Conservation (phyloP, 30 jellyfish, hydroid and myxozoan genomes). For the Cassiopea andromeda region DNA sequence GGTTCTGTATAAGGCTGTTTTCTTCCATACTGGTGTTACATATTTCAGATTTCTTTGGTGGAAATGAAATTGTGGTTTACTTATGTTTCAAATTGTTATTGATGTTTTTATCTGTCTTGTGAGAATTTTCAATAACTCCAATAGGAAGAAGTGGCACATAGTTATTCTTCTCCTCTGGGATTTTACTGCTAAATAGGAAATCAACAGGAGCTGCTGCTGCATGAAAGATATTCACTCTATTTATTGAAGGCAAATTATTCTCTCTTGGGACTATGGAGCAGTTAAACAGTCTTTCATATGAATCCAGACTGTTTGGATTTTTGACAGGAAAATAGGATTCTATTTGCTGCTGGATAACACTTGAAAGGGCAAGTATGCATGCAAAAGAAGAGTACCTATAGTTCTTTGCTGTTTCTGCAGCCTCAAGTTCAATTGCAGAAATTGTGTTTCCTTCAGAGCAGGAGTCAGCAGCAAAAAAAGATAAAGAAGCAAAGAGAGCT, state of each 20-base stretch:
- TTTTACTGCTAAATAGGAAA: neutral
- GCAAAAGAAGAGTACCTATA: neutral
- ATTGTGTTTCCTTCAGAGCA: neutral
- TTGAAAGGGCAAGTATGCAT: conserved; percentile 30
- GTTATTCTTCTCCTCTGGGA: conserved; percentile 12
- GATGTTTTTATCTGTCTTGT: neutral
- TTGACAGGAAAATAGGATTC: conserved; percentile 49
- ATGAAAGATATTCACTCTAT: neutral
- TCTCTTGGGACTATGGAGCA: conserved; percentile 24
- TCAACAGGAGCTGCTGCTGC: neutral
- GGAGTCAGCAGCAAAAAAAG: conserved; percentile 18
- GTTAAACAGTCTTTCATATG: conserved; percentile 21
- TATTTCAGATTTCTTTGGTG: too few species aligned
- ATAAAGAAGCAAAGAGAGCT: neutral
- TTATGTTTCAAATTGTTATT: neutral
- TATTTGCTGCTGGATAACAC: conserved; percentile 33
- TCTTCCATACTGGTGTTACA: too few species aligned
- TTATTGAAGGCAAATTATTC: neutral
- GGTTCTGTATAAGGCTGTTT: too few species aligned
- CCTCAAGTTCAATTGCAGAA: conserved; percentile 27
- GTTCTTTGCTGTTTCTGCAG: neutral
- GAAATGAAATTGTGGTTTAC: neutral
- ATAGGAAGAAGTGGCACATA: conserved; percentile 25
- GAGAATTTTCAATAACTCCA: neutral
- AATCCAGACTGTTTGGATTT: neutral